These are phyloP conservation scores for Steinernema feltiae DNA, from an alignment of 1,140 invertebrate species.

Conservation along the genomic window DNA sequence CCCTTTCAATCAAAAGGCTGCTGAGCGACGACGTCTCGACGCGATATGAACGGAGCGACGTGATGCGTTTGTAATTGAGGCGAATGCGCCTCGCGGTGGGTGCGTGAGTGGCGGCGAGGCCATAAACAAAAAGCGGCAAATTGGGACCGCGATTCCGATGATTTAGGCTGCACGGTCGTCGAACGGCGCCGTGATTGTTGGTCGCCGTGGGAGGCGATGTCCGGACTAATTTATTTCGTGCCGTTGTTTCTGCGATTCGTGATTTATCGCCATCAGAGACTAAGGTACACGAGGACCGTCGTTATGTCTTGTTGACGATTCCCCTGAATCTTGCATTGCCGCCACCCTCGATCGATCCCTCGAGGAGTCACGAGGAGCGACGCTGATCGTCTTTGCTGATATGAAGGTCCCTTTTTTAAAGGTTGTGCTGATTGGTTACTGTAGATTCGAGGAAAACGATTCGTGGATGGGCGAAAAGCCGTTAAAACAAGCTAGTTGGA, in stretches of 20 bases:
- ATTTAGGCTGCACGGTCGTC: neutral
- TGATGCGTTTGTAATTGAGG: too few relatives aligned
- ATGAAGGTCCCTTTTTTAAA: too few relatives aligned
- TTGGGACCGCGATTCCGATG: neutral
- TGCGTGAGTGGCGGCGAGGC: neutral
- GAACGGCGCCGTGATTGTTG: neutral
- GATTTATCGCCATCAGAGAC: neutral
- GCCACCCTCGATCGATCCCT: too few relatives aligned
- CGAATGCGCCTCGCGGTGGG: neutral
- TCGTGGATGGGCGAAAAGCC: too few relatives aligned
- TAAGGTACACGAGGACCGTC: neutral
- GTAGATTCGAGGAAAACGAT: too few relatives aligned
- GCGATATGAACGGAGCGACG: neutral
- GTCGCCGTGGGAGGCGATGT: neutral
- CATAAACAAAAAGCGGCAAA: neutral
- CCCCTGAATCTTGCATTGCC: too few relatives aligned
- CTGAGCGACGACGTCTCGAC: neutral
- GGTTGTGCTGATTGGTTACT: too few relatives aligned
- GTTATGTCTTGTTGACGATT: neutral
- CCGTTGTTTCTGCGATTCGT: neutral
- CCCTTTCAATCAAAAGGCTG: conserved; percentile 1
- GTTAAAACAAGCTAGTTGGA: too few relatives aligned
- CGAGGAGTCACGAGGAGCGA: too few relatives aligned
- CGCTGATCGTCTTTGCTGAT: too few relatives aligned
- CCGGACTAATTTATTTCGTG: neutral